phyloP scores from a whole-genome alignment of 2,113 vertebrate genomes.

The Xiphophorus couchianus region DNA sequence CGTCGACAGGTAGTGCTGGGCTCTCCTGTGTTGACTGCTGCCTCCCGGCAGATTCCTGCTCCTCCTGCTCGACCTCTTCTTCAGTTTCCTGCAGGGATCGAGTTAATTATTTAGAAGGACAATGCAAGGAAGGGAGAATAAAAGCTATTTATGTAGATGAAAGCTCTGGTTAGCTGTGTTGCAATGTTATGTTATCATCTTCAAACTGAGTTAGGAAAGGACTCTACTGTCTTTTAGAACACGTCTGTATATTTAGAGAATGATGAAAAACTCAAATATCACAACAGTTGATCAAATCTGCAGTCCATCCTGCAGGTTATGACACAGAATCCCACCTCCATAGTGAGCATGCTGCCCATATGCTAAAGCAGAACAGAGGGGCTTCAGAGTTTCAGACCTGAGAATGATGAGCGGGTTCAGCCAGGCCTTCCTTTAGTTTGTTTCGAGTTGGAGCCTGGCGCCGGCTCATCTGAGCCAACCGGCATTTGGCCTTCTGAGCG shows the following conservation, averaged over 20 bases:
- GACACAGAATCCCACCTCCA: background rate
- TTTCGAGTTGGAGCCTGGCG: slow-evolving; percentile 88
- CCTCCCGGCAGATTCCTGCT: slow-evolving; percentile 71
- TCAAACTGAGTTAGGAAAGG: background rate
- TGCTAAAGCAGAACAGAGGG: background rate
- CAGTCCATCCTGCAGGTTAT: too few relatives aligned
- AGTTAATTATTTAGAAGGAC: slow-evolving; percentile 48
- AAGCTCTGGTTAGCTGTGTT: background rate
- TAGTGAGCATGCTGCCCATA: background rate
- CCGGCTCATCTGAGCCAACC: slow-evolving; percentile 88
- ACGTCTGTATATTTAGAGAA: background rate
- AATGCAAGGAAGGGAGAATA: slow-evolving; percentile 44
- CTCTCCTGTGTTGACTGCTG: slow-evolving; percentile 82
- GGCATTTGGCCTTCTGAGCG: slow-evolving; percentile 86
- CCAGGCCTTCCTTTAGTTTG: slow-evolving; percentile 85
- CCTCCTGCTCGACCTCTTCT: slow-evolving; percentile 68
- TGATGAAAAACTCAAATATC: background rate
- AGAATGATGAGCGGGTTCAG: slow-evolving; percentile 52
- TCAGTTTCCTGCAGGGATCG: slow-evolving; percentile 66
- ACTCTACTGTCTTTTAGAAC: background rate
- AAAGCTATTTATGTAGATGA: slow-evolving; percentile 28
- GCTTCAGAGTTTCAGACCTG: slow-evolving; percentile 63
- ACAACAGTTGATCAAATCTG: background rate
- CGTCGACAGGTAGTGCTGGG: slow-evolving; percentile 63
- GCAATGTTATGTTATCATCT: background rate